A percentile compares a stretch with the other conserved stretches of the same genome.
Conservation (phyloP, 2,797 vertebrate genomes). For the Adrianichthys oophorus region DNA sequence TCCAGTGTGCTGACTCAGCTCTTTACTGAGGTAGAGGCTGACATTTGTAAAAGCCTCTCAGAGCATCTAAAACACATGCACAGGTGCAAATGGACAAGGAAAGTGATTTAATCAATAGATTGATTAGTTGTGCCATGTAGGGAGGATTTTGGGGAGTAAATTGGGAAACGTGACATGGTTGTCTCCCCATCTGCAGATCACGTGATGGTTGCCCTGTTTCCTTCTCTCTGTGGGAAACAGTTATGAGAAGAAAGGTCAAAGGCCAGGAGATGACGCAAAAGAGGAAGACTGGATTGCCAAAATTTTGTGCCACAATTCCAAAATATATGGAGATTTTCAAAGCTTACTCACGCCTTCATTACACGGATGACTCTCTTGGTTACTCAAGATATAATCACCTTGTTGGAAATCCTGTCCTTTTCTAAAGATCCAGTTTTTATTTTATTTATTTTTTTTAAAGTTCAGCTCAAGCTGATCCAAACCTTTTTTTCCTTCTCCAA, state of each 20-base stretch:
- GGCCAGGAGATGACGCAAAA: conserved; percentile 38
- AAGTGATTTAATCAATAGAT: not conserved
- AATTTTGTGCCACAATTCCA: conserved; percentile 20
- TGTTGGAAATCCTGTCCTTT: not conserved
- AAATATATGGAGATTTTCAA: conserved; percentile 18
- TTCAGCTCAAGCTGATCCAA: conserved; percentile 1
- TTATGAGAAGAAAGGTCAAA: conserved; percentile 37
- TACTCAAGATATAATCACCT: conserved; percentile 6
- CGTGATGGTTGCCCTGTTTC: conserved; percentile 32
- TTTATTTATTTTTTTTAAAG: conserved; percentile 24
- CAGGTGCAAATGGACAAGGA: not conserved
- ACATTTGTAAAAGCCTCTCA: conserved; percentile 4
- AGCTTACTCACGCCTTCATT: conserved; percentile 8
- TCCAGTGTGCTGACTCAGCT: conserved; percentile 68
- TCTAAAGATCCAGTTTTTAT: not conserved
- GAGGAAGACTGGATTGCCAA: conserved; percentile 28
- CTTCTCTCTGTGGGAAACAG: conserved; percentile 46
- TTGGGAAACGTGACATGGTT: conserved; percentile 25
- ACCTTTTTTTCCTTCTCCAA: conserved; percentile 13
- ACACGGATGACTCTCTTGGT: conserved; percentile 15
- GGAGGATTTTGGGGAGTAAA: conserved; percentile 20
- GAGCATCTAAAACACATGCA: not conserved
- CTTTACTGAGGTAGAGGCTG: conserved; percentile 33
- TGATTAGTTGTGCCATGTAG: not conserved
- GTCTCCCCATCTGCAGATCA: conserved; percentile 22